Conservation (phyloP, 2,797 vertebrate species). For the Sphaeramia orbicularis region DNA sequence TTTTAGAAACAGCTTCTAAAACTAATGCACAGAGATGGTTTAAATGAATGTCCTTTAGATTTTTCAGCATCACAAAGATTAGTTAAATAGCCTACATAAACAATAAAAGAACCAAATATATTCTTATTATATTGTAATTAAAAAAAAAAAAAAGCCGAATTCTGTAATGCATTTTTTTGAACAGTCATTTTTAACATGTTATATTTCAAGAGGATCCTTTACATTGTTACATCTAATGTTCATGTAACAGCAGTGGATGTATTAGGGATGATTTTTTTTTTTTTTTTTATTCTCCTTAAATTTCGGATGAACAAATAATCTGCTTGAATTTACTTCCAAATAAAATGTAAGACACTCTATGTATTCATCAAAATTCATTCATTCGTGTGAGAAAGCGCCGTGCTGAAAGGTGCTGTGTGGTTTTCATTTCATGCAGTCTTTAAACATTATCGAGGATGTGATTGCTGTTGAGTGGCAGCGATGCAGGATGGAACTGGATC, state of each 20-base stretch:
- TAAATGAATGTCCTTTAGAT: too few species aligned
- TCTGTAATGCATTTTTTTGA: too few species aligned
- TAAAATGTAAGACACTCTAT: too few species aligned
- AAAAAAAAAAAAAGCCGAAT: too few species aligned
- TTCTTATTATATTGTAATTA: neutral
- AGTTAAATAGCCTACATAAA: neutral
- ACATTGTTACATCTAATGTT: too few species aligned
- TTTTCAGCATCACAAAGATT: too few species aligned
- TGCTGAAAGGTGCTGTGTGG: slow-evolving; percentile 48
- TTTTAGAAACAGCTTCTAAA: too few species aligned
- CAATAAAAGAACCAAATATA: neutral
- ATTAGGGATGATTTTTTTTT: neutral
- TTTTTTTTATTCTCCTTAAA: neutral
- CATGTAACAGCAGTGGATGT: neutral
- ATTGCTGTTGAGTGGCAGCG: slow-evolving; percentile 70
- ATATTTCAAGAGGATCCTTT: too few species aligned
- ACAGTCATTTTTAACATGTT: too few species aligned
- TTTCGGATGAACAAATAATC: neutral
- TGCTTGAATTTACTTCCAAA: too few species aligned
- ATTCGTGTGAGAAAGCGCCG: neutral
- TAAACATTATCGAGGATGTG: slow-evolving; percentile 63
- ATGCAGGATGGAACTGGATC: slow-evolving; percentile 68
- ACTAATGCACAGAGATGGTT: too few species aligned
- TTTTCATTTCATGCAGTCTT: slow-evolving; percentile 67
- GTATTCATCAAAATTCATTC: too few species aligned